Conservation (phyloP, 2,797 vertebrate species). For the Peromyscus attwateri region DNA sequence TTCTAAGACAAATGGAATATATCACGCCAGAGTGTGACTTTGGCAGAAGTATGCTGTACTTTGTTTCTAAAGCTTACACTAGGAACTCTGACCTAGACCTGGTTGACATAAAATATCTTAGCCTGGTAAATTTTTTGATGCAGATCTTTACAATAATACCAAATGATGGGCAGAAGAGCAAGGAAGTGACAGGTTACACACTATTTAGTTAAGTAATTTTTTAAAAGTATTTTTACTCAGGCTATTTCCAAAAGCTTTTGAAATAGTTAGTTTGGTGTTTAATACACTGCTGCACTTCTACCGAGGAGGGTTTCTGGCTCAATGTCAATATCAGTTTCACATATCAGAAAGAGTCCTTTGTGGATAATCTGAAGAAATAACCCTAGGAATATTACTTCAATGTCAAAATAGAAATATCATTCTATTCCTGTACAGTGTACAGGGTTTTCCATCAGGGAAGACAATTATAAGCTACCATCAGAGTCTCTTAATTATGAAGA, state of each 20-base stretch:
- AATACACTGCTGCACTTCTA: not conserved
- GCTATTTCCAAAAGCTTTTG: conserved; percentile 57
- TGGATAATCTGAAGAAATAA: conserved; percentile 25
- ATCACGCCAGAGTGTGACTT: not conserved
- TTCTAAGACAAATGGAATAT: conserved; percentile 25
- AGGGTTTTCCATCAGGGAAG: not conserved
- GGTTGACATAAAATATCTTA: not conserved
- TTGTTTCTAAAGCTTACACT: not conserved
- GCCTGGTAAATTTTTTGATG: conserved; percentile 45
- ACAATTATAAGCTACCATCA: conserved; percentile 2
- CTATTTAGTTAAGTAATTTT: conserved; percentile 53
- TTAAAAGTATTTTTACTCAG: conserved; percentile 51
- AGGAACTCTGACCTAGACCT: not conserved
- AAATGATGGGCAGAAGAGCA: conserved; percentile 16
- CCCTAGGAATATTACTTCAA: not conserved
- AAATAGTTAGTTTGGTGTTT: conserved; percentile 41
- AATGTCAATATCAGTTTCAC: conserved; percentile 47
- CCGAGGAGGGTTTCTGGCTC: conserved; percentile 43
- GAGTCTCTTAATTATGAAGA: not conserved
- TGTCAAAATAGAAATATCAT: conserved; percentile 64
- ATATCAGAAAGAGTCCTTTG: conserved; percentile 62
- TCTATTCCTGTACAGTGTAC: conserved; percentile 20
- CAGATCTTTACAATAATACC: not conserved
- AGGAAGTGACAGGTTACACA: conserved; percentile 25
- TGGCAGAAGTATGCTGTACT: not conserved